A percentile compares a stretch with the other conserved stretches of the same genome.
Conservation (phyloP, 2,797 vertebrate species). For the Chelidonichthys spinosus region DNA sequence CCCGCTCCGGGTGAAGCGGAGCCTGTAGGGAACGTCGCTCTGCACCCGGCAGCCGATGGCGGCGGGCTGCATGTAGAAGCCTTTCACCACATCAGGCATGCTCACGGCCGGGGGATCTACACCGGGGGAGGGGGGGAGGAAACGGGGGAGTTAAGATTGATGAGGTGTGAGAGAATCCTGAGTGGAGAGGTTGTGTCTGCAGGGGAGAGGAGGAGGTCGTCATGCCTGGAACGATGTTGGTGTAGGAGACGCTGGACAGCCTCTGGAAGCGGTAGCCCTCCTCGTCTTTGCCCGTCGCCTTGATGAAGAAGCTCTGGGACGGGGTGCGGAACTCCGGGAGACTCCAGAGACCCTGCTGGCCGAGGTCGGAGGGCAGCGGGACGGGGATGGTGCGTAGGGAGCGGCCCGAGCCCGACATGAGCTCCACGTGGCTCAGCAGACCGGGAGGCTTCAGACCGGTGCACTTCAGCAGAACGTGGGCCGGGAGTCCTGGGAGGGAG, state of each 20-base stretch:
- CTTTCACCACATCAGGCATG: slow-evolving; percentile 86
- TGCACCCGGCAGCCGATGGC: slow-evolving; percentile 87
- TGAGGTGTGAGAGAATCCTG: slow-evolving; percentile 62
- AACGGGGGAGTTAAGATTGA: slow-evolving; percentile 52
- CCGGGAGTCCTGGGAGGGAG: slow-evolving; percentile 87
- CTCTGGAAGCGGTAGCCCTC: slow-evolving; percentile 91
- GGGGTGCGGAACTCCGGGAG: slow-evolving; percentile 87
- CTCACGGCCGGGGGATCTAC: slow-evolving; percentile 88
- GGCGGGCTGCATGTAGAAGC: slow-evolving; percentile 84
- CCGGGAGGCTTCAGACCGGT: slow-evolving; percentile 88
- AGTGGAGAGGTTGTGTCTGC: slow-evolving; percentile 26
- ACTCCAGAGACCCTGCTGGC: slow-evolving; percentile 87
- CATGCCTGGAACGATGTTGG: slow-evolving; percentile 89
- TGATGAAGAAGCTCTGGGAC: slow-evolving; percentile 91
- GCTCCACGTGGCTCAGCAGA: slow-evolving; percentile 85
- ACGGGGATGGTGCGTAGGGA: slow-evolving; percentile 83
- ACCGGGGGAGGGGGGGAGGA: slow-evolving; percentile 21
- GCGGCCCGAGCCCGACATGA: slow-evolving; percentile 89
- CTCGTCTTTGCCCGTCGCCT: slow-evolving; percentile 88
- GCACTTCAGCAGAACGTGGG: slow-evolving; percentile 91
- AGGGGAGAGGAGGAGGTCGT: slow-evolving; percentile 4
- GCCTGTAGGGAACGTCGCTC: slow-evolving; percentile 89
- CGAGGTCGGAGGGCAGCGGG: slow-evolving; percentile 80
- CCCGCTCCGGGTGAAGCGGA: slow-evolving; percentile 86
- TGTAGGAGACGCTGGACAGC: slow-evolving; percentile 93